A percentile compares a stretch with the other conserved stretches of the same genome.
Conservation (phyloP, 2,888 invertebrate genomes). For the Stomorhina lunata region DNA sequence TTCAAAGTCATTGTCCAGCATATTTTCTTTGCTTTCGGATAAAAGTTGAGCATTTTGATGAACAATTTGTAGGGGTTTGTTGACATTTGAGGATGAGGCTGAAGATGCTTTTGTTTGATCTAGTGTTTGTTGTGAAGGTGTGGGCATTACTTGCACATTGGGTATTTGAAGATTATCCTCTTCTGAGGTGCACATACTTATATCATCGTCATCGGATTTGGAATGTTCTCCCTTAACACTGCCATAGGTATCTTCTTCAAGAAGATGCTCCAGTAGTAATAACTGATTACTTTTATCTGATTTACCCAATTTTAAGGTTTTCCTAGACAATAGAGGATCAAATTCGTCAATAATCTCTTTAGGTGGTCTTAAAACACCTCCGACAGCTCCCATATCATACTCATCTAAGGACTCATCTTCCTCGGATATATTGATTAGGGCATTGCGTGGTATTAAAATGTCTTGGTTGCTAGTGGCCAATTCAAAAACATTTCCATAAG, state of each 20-base stretch:
- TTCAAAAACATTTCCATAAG: slow-evolving; percentile 78
- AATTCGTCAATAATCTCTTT: slow-evolving; percentile 86
- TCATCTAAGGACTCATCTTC: slow-evolving; percentile 56
- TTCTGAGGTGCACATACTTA: slow-evolving; percentile 81
- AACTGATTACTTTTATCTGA: slow-evolving; percentile 83
- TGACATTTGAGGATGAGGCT: slow-evolving; percentile 45
- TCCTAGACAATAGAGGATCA: slow-evolving; percentile 82
- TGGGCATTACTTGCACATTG: slow-evolving; percentile 59
- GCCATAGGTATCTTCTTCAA: slow-evolving; percentile 86
- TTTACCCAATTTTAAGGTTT: slow-evolving; percentile 71
- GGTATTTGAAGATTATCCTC: slow-evolving; percentile 72
- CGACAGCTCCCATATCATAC: slow-evolving; percentile 70
- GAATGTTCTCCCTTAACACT: slow-evolving; percentile 79
- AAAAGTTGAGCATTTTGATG: slow-evolving; percentile 77
- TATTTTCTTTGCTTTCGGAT: slow-evolving; percentile 76
- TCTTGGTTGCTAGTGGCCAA: slow-evolving; percentile 75
- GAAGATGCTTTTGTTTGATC: slow-evolving; percentile 28
- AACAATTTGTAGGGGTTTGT: slow-evolving; percentile 72
- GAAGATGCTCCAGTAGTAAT: slow-evolving; percentile 84
- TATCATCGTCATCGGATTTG: slow-evolving; percentile 79
- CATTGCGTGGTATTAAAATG: slow-evolving; percentile 72
- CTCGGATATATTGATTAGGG: slow-evolving; percentile 57
- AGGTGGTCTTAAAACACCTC: slow-evolving; percentile 66
- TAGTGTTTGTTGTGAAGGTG: slow-evolving; percentile 31
- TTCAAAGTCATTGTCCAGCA: slow-evolving; percentile 70